Percentiles rank a stretch among this genome's conserved stretches.
Conservation (phyloP, 1,140 invertebrate species). For the Neomicropteryx cornuta region DNA sequence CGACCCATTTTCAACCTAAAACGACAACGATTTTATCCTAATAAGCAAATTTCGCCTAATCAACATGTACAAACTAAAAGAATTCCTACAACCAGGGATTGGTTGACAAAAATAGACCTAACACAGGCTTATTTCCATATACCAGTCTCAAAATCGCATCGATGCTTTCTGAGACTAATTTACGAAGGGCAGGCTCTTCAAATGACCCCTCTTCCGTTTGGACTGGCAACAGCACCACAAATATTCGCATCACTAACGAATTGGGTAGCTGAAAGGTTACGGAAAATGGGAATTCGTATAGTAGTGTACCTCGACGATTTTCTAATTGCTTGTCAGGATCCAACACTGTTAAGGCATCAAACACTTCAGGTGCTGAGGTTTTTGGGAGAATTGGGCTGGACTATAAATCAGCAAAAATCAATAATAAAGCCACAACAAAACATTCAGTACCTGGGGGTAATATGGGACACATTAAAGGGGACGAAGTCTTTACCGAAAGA, state of each 20-base stretch:
- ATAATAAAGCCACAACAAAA: background rate
- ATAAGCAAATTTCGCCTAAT: too few relatives aligned
- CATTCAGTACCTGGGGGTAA: conserved; percentile 8
- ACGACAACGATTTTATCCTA: too few relatives aligned
- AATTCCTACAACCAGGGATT: too few relatives aligned
- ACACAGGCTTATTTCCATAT: conserved; percentile 16
- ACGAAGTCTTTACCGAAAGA: too few relatives aligned
- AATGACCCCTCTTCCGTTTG: conserved; percentile 19
- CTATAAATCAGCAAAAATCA: conserved; percentile 10
- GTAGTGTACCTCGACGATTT: conserved; percentile 17
- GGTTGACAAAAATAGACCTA: conserved; percentile 11
- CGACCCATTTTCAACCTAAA: too few relatives aligned
- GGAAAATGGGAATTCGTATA: conserved; percentile 10
- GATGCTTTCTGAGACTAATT: conserved; percentile 11
- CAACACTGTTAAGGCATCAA: conserved; percentile 3
- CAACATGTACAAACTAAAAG: too few relatives aligned
- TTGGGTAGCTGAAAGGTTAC: conserved; percentile 13
- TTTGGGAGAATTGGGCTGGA: conserved; percentile 9
- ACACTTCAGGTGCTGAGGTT: background rate
- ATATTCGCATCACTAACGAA: conserved; percentile 18
- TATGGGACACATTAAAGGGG: conserved; percentile 7
- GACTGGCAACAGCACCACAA: conserved; percentile 15
- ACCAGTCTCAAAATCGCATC: conserved; percentile 10
- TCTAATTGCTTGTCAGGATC: conserved; percentile 8
- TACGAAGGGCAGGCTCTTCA: conserved; percentile 7